Conservation (phyloP, 2,113 vertebrate species). For the Rattus rattus region DNA sequence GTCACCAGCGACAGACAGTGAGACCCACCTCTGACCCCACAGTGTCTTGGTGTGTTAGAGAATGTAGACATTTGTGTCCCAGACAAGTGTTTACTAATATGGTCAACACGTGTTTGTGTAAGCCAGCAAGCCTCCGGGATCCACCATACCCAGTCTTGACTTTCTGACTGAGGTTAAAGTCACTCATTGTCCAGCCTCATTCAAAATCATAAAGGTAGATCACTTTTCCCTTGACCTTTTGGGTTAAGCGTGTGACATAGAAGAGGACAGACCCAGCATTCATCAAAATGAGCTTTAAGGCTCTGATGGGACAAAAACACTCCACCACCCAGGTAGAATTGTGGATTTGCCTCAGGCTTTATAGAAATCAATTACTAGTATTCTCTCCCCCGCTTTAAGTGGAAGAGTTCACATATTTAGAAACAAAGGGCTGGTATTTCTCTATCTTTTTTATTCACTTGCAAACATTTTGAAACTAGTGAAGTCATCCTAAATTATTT, state of each 20-base stretch:
- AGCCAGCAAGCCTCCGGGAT: neutral
- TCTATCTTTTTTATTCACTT: conserved; percentile 32
- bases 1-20: neutral
- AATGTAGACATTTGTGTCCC: neutral
- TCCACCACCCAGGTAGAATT: neutral
- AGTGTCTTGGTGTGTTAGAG: neutral
- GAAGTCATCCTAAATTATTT: neutral
- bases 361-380: neutral
- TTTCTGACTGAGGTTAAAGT: neutral
- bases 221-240: neutral
- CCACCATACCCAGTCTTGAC: neutral
- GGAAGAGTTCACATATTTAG: neutral
- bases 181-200: neutral
- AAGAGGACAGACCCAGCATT: neutral
- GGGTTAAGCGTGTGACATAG: neutral
- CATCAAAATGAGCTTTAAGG: neutral
- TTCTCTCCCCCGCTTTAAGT: neutral
- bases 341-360: neutral
- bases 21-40: neutral
- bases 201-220: neutral
- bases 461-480: conserved; percentile 9
- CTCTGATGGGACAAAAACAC: neutral
- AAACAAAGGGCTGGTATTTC: conserved; percentile 34
- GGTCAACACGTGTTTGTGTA: neutral
- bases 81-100: neutral